Conservation (phyloP, 1,140 invertebrate genomes). For the Ips typographus region DNA sequence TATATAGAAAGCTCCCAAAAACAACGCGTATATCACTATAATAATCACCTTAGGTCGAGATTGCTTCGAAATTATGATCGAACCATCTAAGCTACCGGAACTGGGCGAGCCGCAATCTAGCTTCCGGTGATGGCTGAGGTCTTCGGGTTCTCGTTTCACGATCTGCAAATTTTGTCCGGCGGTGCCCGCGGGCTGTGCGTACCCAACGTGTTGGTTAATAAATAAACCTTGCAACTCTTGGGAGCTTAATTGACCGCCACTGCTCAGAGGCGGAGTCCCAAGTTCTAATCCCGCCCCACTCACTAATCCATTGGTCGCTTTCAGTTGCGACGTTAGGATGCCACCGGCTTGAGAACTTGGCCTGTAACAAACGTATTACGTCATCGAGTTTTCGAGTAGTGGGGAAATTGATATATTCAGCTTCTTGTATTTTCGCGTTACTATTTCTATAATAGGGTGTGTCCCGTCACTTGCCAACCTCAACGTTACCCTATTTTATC, state of each 20-base stretch:
- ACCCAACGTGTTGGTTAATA: conserved; percentile 58
- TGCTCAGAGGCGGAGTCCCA: conserved; percentile 55
- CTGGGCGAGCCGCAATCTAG: conserved; percentile 48
- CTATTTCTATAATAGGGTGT: background rate
- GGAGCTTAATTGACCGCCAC: conserved; percentile 48
- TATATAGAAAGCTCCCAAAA: too few species aligned
- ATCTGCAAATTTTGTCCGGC: conserved; percentile 54
- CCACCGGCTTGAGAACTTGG: conserved; percentile 51
- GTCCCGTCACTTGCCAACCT: background rate
- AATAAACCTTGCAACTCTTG: conserved; percentile 64
- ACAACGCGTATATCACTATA: conserved; percentile 21
- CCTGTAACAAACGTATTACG: conserved; percentile 51
- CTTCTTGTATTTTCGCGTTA: background rate
- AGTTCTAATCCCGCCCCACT: conserved; percentile 57
- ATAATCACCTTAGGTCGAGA: conserved; percentile 49
- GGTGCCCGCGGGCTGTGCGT: conserved; percentile 46
- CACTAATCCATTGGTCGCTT: conserved; percentile 61
- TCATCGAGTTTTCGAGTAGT: conserved; percentile 38
- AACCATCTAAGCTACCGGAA: conserved; percentile 48
- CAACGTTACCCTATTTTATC: too few species aligned
- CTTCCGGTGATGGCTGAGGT: conserved; percentile 58
- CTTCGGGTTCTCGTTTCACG: conserved; percentile 68
- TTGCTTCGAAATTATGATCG: conserved; percentile 50
- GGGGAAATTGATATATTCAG: conserved; percentile 28
- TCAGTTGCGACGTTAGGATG: conserved; percentile 54